Conservation (phyloP, 2,113 vertebrate species). For the Thamnophis sirtalis region DNA sequence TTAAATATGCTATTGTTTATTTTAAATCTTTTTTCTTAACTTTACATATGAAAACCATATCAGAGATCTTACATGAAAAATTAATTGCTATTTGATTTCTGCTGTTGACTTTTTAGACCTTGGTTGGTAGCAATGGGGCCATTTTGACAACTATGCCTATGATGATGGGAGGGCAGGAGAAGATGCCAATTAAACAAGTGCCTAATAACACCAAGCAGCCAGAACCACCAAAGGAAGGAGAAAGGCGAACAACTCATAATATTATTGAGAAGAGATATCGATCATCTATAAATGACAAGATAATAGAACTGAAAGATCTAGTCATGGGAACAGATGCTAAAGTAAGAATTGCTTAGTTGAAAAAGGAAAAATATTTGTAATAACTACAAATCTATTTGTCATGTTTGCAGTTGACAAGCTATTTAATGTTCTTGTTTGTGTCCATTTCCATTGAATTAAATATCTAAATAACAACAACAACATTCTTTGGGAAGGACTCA, state of each 20-base stretch:
- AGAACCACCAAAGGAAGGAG: slow-evolving; percentile 89
- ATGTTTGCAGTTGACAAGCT: not conserved
- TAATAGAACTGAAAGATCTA: slow-evolving; percentile 91
- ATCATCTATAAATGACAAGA: slow-evolving; percentile 98
- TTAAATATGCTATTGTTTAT: not conserved
- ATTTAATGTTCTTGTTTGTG: not conserved
- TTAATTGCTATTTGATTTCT: not conserved
- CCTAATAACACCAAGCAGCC: slow-evolving; percentile 69
- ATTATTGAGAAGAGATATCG: slow-evolving; percentile 98
- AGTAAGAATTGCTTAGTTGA: slow-evolving; percentile 64
- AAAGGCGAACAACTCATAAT: slow-evolving; percentile 94
- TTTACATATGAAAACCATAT: not conserved
- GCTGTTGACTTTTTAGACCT: slow-evolving; percentile 73
- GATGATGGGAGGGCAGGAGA: slow-evolving; percentile 89
- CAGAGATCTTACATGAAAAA: not conserved
- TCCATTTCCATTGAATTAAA: not conserved
- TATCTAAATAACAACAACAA: not conserved
- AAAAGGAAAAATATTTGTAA: not conserved
- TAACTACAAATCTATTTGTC: not conserved
- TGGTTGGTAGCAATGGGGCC: slow-evolving; percentile 87
- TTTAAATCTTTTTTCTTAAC: not conserved
- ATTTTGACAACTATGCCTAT: slow-evolving; percentile 95
- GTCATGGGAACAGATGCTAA: slow-evolving; percentile 96
- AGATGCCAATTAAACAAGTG: slow-evolving; percentile 94
- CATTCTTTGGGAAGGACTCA: not conserved